Base-by-base conservation (phyloP, 2,888 invertebrate species). In the Poecilobothrus nobilitatus region DNA sequence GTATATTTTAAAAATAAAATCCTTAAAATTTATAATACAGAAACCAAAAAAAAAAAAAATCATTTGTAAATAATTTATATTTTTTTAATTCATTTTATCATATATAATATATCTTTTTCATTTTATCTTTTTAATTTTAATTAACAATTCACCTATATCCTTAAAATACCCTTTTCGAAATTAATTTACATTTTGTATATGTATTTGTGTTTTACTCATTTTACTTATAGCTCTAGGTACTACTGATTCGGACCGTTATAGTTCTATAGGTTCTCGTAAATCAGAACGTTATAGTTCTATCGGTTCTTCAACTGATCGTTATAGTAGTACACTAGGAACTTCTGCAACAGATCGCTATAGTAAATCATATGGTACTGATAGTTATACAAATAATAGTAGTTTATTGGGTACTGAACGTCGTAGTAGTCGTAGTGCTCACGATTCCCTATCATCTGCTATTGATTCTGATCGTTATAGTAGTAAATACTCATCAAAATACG, bases 41-140 rank as follows among this genome's bases (percentile, higher is more conserved):
- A 27, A 27, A 27, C 5, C 2, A 27, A 27, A 27, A 4, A 27
- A 27, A 27, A 27, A 27, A 53, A 53, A 53, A 3, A 53, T 6
- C 53, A 53, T n/a, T 53, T 53, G 53, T 53, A 53, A 53, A 53
- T 53, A 53, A 53, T 53, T 53, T 53, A 18, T 53, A n/a, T 53
- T 37, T 37, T 3, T 37, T 7, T 37, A 37, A 37, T 37, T 37
- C 12, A 37, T 12, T 53, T 53, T 15, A 53, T 18, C 53, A 27
- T 37, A 37, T 10, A 37, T 37, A 10, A 12, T 27, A 27, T 4
- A 27, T n/a, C n/a, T n/a, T n/a, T n/a, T n/a, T n/a, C 8, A 34
- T 34, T 34, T 34, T 8, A 34, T 34, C 12, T 1, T 37, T 37
- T 27, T 12, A 37, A 37, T 18, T 53, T 53, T 53, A 27, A 53